These are phyloP conservation scores for Athetis lepigone DNA, from an alignment of 2,888 invertebrate genomes.

Conservation along the genomic window DNA sequence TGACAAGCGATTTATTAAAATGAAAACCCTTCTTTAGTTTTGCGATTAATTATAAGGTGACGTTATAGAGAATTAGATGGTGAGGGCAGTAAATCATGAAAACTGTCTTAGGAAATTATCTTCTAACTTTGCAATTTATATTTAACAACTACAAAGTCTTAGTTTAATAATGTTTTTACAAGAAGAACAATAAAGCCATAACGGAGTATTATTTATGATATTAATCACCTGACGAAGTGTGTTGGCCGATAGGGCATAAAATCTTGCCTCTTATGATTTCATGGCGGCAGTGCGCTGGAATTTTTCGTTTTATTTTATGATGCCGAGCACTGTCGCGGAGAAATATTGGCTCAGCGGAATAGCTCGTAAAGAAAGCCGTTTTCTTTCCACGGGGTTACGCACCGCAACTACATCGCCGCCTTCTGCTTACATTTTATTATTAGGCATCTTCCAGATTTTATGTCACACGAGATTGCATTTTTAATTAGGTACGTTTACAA, in stretches of 20 bases:
- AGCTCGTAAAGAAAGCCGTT: conserved; percentile 90
- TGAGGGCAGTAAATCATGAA: not conserved
- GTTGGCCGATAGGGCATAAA: conserved; percentile 85
- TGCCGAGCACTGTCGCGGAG: conserved; percentile 90
- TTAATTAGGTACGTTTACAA: conserved; percentile 59
- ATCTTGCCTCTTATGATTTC: conserved; percentile 89
- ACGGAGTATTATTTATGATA: conserved; percentile 72
- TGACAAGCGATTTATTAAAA: conserved; percentile 2
- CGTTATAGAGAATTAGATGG: not conserved
- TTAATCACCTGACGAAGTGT: conserved; percentile 84
- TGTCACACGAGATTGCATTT: conserved; percentile 66
- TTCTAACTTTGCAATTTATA: not conserved
- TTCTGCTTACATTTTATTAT: conserved; percentile 82
- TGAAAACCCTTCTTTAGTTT: not conserved
- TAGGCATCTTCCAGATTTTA: conserved; percentile 73
- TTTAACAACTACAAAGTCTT: not conserved
- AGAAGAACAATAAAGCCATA: conserved; percentile 33
- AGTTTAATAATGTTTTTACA: not conserved
- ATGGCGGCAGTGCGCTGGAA: conserved; percentile 87
- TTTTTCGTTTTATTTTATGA: conserved; percentile 91
- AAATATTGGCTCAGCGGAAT: conserved; percentile 90
- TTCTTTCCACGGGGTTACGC: conserved; percentile 88
- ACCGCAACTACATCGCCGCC: conserved; percentile 82
- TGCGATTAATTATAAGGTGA: not conserved
- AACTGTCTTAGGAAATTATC: not conserved